These are phyloP conservation scores for Ostrea edulis DNA, from an alignment of 1,140 invertebrate species.

Conservation along the genomic window DNA sequence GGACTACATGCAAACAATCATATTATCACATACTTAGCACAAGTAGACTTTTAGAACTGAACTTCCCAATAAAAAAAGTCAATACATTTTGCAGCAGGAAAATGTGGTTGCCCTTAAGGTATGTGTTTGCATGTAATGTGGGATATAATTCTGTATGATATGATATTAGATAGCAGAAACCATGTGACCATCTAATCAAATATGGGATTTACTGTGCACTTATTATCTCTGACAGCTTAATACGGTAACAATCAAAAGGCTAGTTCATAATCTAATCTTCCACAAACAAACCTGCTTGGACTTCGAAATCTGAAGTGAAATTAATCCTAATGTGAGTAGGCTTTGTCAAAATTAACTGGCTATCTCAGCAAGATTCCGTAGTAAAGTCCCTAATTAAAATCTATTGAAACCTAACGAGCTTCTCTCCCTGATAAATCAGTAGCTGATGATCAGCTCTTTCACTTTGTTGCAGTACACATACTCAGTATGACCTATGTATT, in stretches of 20 bases:
- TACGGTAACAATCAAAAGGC: slow-evolving; percentile 2
- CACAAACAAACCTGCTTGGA: slow-evolving; percentile 13
- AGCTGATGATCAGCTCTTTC: no score
- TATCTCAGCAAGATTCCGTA: not conserved
- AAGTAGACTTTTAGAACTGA: not conserved
- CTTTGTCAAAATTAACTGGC: not conserved
- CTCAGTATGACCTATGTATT: no score
- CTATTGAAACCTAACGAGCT: no score
- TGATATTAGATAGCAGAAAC: not conserved
- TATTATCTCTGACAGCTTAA: slow-evolving; percentile 4
- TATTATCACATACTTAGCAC: slow-evolving; percentile 29
- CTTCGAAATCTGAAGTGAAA: slow-evolving; percentile 2
- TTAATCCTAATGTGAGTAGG: not conserved
- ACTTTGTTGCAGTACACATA: no score
- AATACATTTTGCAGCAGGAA: not conserved
- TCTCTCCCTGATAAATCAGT: no score
- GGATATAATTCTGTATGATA: slow-evolving; percentile 23
- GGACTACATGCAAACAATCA: not conserved
- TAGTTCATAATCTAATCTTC: slow-evolving; percentile 14
- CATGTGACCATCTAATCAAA: slow-evolving; percentile 7
- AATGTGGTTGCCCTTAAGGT: not conserved
- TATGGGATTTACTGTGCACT: not conserved
- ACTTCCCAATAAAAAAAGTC: not conserved
- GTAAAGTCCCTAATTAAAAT: no score
- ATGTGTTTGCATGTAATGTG: not conserved